phyloP scores from a whole-genome alignment of 2,113 vertebrate species.

The Benitochromis conjunctus region DNA sequence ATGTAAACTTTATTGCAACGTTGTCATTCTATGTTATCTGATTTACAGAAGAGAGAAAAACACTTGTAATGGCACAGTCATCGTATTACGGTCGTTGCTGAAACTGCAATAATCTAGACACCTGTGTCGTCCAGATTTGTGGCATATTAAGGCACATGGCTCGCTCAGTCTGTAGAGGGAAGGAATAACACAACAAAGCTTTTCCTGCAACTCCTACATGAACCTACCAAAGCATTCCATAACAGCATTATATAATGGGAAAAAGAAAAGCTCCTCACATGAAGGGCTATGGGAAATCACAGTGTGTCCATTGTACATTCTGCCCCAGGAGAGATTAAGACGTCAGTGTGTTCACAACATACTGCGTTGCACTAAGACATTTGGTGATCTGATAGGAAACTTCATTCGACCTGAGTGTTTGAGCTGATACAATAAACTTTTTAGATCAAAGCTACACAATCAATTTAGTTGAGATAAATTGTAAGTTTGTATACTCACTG shows the following conservation, averaged over 20 bases:
- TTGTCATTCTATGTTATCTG: constrained; percentile 64
- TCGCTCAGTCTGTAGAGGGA: constrained; percentile 29
- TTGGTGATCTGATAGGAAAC: constrained; percentile 67
- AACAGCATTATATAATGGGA: constrained; percentile 26
- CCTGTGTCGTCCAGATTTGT: constrained; percentile 36
- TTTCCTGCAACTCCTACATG: constrained; percentile 26
- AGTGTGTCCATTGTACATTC: constrained; percentile 67
- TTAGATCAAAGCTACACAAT: constrained; percentile 25
- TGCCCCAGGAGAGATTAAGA: constrained; percentile 74
- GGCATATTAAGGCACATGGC: constrained; percentile 40
- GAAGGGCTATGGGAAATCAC: constrained; percentile 59
- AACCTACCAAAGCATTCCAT: constrained; percentile 47
- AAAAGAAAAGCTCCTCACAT: constrained; percentile 23
- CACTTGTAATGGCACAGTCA: constrained; percentile 70
- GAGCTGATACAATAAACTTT: constrained; percentile 46
- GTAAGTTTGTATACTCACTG: constrained; percentile 18
- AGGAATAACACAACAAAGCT: constrained; percentile 53
- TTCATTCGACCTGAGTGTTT: constrained; percentile 67
- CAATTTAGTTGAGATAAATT: constrained; percentile 6
- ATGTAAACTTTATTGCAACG: constrained; percentile 81
- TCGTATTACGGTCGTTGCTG: constrained; percentile 64
- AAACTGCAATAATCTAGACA: constrained; percentile 59
- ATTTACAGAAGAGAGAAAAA: constrained; percentile 70
- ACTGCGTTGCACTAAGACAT: constrained; percentile 71
- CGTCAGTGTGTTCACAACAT: constrained; percentile 60